Evolutionary conservation across 2,797 vertebrate genomes (phyloP).

Genomic region (Micropoecilia bifurca): DNA sequence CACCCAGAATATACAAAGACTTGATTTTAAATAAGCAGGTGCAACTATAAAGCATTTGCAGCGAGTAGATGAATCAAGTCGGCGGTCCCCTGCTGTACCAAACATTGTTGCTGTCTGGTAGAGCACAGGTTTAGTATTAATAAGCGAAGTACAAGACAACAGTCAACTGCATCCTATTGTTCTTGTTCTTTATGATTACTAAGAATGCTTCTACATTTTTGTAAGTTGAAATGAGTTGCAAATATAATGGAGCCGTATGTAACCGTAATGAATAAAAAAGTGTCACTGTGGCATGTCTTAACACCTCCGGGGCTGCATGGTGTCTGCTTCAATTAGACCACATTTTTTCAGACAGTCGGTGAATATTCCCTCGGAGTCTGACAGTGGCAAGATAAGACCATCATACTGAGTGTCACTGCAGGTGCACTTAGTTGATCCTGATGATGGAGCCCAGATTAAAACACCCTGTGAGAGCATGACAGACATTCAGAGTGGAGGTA

Average conservation of each 20-base stretch:
- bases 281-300: conserved; percentile 38
- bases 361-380: conserved; percentile 54
- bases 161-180: not conserved
- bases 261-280: conserved; percentile 30
- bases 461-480: conserved; percentile 48
- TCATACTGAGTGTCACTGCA: conserved; percentile 53
- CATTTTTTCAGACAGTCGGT: conserved; percentile 44
- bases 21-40: not conserved
- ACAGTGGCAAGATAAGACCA: conserved; percentile 59
- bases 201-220: not conserved
- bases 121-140: not conserved
- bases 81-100: not conserved
- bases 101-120: not conserved
- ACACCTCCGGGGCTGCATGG: conserved; percentile 50
- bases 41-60: not conserved
- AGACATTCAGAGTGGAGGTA: conserved; percentile 48
- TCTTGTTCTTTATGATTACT: not conserved
- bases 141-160: not conserved
- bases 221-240: conserved; percentile 5
- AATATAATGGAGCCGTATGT: conserved; percentile 10
- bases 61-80: not conserved
- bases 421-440: conserved; percentile 52
- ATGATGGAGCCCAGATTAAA: conserved; percentile 42
- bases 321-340: conserved; percentile 62
- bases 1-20: not conserved